Percentiles rank a stretch among this genome's conserved stretches.
These are phyloP conservation scores for Caenorhabditis macrosperma DNA, from an alignment of 2,888 invertebrate genomes.

Conservation along the genomic window DNA sequence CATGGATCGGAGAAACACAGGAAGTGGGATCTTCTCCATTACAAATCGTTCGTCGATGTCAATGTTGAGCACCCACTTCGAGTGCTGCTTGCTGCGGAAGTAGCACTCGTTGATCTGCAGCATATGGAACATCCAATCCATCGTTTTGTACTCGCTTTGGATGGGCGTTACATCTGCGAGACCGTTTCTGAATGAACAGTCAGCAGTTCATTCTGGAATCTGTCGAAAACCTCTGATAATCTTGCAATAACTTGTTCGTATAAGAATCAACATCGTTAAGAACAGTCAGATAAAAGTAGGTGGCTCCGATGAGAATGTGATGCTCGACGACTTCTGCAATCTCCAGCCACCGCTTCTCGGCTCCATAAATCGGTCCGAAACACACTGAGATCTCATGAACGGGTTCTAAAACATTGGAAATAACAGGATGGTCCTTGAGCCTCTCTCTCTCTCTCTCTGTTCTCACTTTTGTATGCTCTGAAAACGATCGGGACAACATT, in stretches of 20 bases:
- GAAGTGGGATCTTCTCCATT: background rate
- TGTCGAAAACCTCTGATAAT: background rate
- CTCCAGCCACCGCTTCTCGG: constrained; percentile 9
- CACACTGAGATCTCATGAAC: constrained; percentile 10
- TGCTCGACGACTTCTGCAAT: constrained; percentile 20
- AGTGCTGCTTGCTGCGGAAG: background rate
- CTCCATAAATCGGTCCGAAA: constrained; percentile 14
- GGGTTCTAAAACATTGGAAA: background rate
- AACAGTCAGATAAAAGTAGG: constrained; percentile 13
- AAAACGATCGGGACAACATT: constrained; percentile 1
- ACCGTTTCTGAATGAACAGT: constrained; percentile 4
- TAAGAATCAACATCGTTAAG: constrained; percentile 2
- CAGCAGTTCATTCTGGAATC: background rate
- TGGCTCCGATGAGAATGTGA: constrained; percentile 13
- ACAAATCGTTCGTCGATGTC: constrained; percentile 15
- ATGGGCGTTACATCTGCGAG: background rate
- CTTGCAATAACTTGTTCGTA: constrained; percentile 3
- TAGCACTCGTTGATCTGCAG: constrained; percentile 17
- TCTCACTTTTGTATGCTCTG: constrained; percentile 1
- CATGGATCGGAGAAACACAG: background rate
- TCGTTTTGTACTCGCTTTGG: background rate
- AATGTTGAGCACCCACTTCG: constrained; percentile 15
- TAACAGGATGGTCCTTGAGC: no score
- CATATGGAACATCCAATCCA: constrained; percentile 6
- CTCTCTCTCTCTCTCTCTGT: no score